A percentile compares a stretch with the other conserved stretches of the same genome.
Conservation (phyloP, 2,113 vertebrate species). For the Haemorhous mexicanus region DNA sequence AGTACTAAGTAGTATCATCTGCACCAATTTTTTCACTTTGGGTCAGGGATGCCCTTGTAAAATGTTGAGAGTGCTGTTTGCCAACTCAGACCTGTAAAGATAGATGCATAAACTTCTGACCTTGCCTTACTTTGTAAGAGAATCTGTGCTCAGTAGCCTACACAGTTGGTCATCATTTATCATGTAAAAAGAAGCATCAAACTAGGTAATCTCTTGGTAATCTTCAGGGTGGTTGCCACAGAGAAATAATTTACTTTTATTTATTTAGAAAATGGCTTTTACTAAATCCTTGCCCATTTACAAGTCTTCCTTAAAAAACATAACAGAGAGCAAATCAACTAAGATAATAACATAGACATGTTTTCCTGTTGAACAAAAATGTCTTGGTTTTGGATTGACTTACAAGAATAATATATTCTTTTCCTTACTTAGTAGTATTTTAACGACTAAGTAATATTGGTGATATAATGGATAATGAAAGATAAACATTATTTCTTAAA, state of each 20-base stretch:
- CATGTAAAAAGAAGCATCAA: background rate
- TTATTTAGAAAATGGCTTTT: slow-evolving; percentile 18
- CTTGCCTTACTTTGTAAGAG: background rate
- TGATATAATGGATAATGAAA: background rate
- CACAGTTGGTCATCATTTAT: slow-evolving; percentile 4
- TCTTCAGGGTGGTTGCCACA: background rate
- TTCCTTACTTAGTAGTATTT: background rate
- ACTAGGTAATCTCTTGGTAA: background rate
- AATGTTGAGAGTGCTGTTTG: background rate
- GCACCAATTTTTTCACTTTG: background rate
- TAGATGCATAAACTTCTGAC: background rate
- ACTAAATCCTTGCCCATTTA: background rate
- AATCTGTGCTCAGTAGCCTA: background rate
- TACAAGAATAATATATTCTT: background rate
- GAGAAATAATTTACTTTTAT: slow-evolving; percentile 5
- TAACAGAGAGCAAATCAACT: background rate
- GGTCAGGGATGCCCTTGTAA: background rate
- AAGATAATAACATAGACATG: background rate
- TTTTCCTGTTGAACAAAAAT: background rate
- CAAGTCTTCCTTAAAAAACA: background rate
- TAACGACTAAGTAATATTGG: background rate
- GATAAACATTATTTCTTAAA: background rate
- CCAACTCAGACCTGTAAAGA: background rate
- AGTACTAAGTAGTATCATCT: background rate
- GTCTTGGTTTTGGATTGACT: background rate